Conservation (phyloP, 2,888 invertebrate genomes). For the Ophion ellenae region DNA sequence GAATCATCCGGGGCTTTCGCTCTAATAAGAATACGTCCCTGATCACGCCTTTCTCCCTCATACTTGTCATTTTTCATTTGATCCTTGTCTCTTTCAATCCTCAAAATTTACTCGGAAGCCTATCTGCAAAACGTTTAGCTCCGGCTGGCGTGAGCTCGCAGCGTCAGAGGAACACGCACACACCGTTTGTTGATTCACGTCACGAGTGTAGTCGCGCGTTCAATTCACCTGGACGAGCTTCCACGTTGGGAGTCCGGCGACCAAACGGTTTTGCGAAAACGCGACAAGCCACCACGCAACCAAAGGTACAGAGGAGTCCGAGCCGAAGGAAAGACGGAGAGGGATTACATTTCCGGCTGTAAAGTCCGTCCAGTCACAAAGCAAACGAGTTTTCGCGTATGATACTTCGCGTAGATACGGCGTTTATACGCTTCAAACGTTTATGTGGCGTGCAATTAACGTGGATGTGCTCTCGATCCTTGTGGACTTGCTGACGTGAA, state of each 20-base stretch:
- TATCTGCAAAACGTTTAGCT: neutral
- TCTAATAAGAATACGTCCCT: neutral
- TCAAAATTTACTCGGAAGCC: neutral
- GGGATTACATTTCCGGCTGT: conserved; percentile 7
- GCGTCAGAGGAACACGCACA: no score
- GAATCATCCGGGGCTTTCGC: neutral
- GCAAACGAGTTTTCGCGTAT: conserved; percentile 21
- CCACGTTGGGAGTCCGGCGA: neutral
- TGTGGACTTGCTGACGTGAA: conserved; percentile 41
- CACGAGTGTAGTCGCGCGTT: neutral
- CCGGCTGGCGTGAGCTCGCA: no score
- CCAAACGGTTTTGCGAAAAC: neutral
- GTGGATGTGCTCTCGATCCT: conserved; percentile 6
- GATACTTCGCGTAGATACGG: conserved; percentile 20
- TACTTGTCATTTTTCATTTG: neutral
- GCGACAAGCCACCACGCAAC: neutral
- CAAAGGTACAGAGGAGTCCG: neutral
- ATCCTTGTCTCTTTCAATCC: neutral
- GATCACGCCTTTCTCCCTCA: neutral
- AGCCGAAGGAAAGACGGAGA: conserved; percentile 1
- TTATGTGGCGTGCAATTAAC: conserved; percentile 6
- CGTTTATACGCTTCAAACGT: conserved; percentile 16
- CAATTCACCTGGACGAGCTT: neutral
- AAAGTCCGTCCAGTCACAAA: conserved; percentile 22
- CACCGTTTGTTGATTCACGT: no score